Evolutionary conservation across 30 jellyfish, hydroid and myxozoan genomes (phyloP), one percentile per base, ranked within the genome.

Genomic region (Chrysaora quinquecirrha): DNA sequence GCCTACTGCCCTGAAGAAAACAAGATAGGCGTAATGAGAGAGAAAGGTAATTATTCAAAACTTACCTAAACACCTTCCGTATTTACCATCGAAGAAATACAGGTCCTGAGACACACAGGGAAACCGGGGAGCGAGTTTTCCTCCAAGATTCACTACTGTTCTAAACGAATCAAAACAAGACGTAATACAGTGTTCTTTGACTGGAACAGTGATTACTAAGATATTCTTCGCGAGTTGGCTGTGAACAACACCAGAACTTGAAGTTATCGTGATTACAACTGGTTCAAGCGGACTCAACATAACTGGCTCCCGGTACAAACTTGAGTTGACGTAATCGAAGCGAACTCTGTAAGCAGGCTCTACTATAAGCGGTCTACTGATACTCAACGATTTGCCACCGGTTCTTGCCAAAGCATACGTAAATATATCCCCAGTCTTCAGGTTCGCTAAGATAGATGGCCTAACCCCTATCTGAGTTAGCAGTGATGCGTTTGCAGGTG

Each of bases 41-140:
- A n/a, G n/a, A n/a, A n/a, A n/a, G n/a, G n/a, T n/a, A n/a, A n/a
- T n/a, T n/a, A n/a, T n/a, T n/a, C n/a, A n/a, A n/a, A n/a, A 25
- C 88, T 76, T 27, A 76, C 88, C 88, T 2, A 14, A 61, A 31
- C 88, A 76, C n/a, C 43, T 34, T 19, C 88, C 88, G 67, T 76
- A 76, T 38, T 61, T 76, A 12, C 70, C 88, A 62, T 64, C 67
- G 58, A 30, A 58, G 46, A 33, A 61, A 16, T 30, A 20, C 0
- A 16, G 20, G 23, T 61, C 58, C 48, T 18, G 24, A 20, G 32
- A 60, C 7, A 18, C 16, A 48, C 88, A 76, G 12, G 78, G 88
- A 30, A 76, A 58, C 3, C 67, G 18, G 10, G 88, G 88, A 33
- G 50, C 48, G 38, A 58, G 50, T 1, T 24, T 64, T n/a, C 78